Evolutionary conservation across 2,888 invertebrate species (phyloP), one percentile per base, ranked within the genome.

Genomic region (Coelinius sp.): DNA sequence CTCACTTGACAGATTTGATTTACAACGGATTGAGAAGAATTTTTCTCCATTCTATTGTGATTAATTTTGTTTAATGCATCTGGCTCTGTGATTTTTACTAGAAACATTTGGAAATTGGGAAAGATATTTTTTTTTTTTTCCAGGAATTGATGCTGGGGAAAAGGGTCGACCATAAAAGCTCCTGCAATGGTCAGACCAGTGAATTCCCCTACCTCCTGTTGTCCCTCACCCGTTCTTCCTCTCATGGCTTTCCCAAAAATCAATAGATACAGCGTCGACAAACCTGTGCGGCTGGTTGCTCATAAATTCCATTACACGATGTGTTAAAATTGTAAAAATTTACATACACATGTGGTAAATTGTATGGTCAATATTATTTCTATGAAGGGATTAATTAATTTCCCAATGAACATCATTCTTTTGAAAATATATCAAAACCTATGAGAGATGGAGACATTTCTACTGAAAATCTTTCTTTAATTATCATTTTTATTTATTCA

Each of bases 201-300:
- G 41, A 25, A 72, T 72, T 38, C 53, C 38, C 66, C 69, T 65
- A 31, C 27, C 22, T 56, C 68, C 56, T 44, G 64, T 59, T 70
- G 63, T 67, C 70, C 77, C 76, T 78, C 75, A 73, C 77, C 77
- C 71, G 78, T 65, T 75, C 74, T 73, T 77, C 76, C 79, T 82
- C 78, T 77, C 80, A 78, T 78, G 76, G 27, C 56, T 56, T 69
- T 77, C 78, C 78, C 80, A 82, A 84, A 85, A 85, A 85, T 85
- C 85, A 85, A 85, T 85, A 85, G 80, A 73, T 81, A 80, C 79
- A 77, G 79, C 81, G 80, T 79, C 81, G 81, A 78, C 74, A 76
- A 72, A 77, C 76, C 75, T 70, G 72, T 75, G 77, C 74, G 76
- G 76, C 79, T 78, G 79, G 76, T 78, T 73, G 75, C 71, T 76